A percentile compares a stretch with the other conserved stretches of the same genome.
Conservation (phyloP, 2,888 invertebrate genomes). For the Lamproptera curius region DNA sequence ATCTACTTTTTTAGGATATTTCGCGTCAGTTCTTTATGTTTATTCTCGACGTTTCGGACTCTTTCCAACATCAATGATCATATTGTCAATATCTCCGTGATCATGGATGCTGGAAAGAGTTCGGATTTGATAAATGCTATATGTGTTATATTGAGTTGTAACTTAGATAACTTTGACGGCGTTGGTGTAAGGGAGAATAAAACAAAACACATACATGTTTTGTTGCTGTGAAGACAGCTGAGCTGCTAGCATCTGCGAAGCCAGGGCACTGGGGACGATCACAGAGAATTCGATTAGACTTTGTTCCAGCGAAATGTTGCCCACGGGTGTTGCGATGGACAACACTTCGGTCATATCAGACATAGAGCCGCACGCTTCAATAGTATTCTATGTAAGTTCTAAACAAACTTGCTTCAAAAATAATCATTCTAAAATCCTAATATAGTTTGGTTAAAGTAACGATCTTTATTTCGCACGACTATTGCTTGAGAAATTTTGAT, state of each 20-base stretch:
- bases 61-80: too few species aligned
- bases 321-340: constrained; percentile 35
- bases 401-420: too few species aligned
- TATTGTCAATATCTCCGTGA: too few species aligned
- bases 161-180: constrained; percentile 45
- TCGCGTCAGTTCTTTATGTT: too few species aligned
- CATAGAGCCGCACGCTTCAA: constrained; percentile 59
- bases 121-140: not conserved
- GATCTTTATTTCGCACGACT: too few species aligned
- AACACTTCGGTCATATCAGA: constrained; percentile 23
- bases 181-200: constrained; percentile 49
- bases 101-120: too few species aligned
- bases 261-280: constrained; percentile 95
- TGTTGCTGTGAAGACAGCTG: constrained; percentile 95
- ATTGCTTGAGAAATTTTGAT: too few species aligned
- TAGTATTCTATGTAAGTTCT: not conserved
- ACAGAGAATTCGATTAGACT: constrained; percentile 69
- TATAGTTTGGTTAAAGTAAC: too few species aligned
- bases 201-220: constrained; percentile 91
- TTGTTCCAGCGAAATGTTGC: constrained; percentile 43
- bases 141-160: not conserved
- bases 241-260: constrained; percentile 97
- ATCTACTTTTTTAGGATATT: too few species aligned
- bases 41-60: too few species aligned
- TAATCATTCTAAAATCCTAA: too few species aligned